These are phyloP conservation scores for Dromas ardeola DNA, from an alignment of 2,113 vertebrate genomes.

Conservation along the genomic window DNA sequence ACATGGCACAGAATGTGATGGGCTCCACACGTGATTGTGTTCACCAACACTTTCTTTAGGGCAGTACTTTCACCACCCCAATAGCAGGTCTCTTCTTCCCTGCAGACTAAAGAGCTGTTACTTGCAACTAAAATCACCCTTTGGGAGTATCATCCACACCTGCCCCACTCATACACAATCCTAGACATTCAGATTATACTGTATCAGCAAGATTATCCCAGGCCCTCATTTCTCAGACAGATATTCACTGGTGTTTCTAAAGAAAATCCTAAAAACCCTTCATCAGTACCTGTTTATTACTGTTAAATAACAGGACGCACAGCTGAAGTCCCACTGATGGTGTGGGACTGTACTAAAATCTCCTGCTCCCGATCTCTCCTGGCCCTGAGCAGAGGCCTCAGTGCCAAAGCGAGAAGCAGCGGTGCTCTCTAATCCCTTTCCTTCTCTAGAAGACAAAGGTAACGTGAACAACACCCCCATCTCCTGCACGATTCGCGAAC, in stretches of 20 bases:
- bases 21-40: neutral
- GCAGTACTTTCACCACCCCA: neutral
- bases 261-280: neutral
- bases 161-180: neutral
- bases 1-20: neutral
- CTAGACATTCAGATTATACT: neutral
- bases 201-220: neutral
- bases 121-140: neutral
- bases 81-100: neutral
- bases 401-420: neutral
- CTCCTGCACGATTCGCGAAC: conserved; percentile 53
- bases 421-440: neutral
- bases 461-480: conserved; percentile 54
- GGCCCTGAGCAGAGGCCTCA: neutral
- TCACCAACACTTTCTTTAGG: neutral
- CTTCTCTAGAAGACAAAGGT: conserved; percentile 37
- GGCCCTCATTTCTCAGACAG: neutral
- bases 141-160: neutral
- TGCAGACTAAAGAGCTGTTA: neutral
- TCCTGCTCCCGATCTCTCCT: rapidly evolving
- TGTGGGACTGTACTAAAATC: neutral
- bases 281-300: neutral
- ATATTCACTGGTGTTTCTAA: neutral
- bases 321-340: neutral
- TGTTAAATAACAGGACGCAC: neutral